Percentiles rank a stretch among this genome's conserved stretches.
Evolutionary conservation across 2,888 invertebrate species (phyloP).

Genomic region (Onchidella celtica): DNA sequence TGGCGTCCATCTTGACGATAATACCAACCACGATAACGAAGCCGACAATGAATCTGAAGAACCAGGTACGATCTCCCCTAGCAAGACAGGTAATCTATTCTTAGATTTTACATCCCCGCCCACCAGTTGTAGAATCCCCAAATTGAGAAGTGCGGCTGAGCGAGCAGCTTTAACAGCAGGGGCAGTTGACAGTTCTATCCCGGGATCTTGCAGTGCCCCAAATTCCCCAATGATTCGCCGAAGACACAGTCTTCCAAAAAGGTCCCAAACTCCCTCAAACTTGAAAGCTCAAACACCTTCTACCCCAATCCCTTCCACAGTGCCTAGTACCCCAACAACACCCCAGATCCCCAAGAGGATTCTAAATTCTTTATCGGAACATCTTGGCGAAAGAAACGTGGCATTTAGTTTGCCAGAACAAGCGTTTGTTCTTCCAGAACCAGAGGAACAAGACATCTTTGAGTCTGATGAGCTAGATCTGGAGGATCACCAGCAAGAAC

Average conservation of each 20-base stretch:
- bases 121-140: constrained; percentile 49
- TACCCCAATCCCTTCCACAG: background rate
- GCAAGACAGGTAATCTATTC: constrained; percentile 59
- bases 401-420: constrained; percentile 43
- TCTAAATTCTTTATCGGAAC: constrained; percentile 7
- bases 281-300: constrained; percentile 3
- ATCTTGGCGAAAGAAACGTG: constrained; percentile 18
- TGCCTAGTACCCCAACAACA: constrained; percentile 42
- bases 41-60: constrained; percentile 7
- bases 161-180: background rate
- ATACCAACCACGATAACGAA: background rate
- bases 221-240: constrained; percentile 42
- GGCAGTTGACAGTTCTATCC: background rate
- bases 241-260: constrained; percentile 36
- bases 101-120: constrained; percentile 54
- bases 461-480: constrained; percentile 33
- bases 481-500: background rate
- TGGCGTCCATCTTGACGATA: constrained; percentile 5
- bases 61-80: constrained; percentile 45
- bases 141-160: constrained; percentile 49
- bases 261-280: constrained; percentile 30
- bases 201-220: constrained; percentile 26
- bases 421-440: constrained; percentile 40
- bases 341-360: constrained; percentile 16
- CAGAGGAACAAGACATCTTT: constrained; percentile 25